Conservation (phyloP, 2,797 vertebrate species). For the Pitangus sulphuratus region DNA sequence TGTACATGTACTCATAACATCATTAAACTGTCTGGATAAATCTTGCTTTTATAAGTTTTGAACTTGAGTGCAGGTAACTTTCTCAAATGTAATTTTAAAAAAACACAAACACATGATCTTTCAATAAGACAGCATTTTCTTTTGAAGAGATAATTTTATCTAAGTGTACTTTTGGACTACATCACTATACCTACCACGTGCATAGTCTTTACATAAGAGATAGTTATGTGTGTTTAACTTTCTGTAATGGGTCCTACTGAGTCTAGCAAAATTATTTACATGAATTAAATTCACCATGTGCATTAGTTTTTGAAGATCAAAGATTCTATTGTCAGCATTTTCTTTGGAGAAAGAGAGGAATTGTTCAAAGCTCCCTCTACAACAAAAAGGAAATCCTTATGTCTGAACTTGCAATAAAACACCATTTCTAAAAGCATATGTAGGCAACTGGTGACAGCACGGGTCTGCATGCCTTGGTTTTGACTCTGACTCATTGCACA, state of each 20-base stretch:
- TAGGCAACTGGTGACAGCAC: not conserved
- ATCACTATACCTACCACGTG: not conserved
- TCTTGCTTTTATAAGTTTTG: not conserved
- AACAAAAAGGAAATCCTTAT: not conserved
- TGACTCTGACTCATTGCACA: not conserved
- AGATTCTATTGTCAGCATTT: not conserved
- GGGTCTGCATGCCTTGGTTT: not conserved
- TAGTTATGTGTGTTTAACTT: not conserved
- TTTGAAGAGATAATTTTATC: not conserved
- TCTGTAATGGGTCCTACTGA: not conserved
- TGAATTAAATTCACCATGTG: not conserved
- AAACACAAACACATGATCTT: not conserved
- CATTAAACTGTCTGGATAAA: not conserved
- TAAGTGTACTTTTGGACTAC: not conserved
- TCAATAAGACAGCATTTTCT: not conserved
- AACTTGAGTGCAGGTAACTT: not conserved
- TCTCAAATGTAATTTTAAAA: not conserved
- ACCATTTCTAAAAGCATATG: not conserved
- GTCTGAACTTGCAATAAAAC: not conserved
- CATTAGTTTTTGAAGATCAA: constrained; percentile 1
- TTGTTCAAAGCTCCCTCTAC: not conserved
- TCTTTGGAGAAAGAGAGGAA: not conserved
- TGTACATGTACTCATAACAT: not conserved
- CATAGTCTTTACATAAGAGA: not conserved
- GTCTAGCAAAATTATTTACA: not conserved